Conservation (phyloP, 2,113 vertebrate species). For the human region GRCh38 chr17:52736001-52736500, state of each 20-base stretch:
- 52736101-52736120: conserved; percentile 25
- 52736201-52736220: background rate
- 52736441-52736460: background rate
- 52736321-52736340: background rate
- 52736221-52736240: background rate
- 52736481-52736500: background rate
- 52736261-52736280: background rate
- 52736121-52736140: background rate
- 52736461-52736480: background rate
- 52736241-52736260: conserved; percentile 25
- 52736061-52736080: background rate
- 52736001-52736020: conserved; percentile 27
- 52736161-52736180: background rate
- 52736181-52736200: background rate
- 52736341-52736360: background rate
- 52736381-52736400: background rate
- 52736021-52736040: conserved; percentile 22
- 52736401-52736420: background rate
- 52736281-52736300: background rate
- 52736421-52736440: background rate
- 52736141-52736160: background rate
- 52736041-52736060: background rate
- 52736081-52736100: background rate
- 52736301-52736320: background rate
- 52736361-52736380: background rate